Base-by-base conservation (phyloP, 2,888 invertebrate species). In the Pyrrhosoma nymphula region DNA sequence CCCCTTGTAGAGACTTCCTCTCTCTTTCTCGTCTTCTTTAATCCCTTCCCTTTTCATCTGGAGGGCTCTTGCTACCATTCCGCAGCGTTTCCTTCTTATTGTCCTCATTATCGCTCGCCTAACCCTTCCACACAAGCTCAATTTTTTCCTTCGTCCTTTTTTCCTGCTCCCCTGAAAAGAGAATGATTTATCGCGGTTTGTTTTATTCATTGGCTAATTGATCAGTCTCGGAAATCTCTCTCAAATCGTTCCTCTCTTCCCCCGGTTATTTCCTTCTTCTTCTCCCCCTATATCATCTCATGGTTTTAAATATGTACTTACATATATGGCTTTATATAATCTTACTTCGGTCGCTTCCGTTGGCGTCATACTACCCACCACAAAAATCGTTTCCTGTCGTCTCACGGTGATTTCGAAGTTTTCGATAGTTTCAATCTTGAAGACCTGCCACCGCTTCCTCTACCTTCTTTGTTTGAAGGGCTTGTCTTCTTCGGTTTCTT, bases 161-260 rank as follows among this genome's bases (percentile, higher is more conserved):
- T 18, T 35, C 35, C 82, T 82, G 30, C 30, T 16, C 82, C 16
- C 16, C 35, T 30, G 35, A 82, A 82, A 35, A 82, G 82, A 35
- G 82, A 82, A 82, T 82, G 82, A 82, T 82, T 82, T 82, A 82
- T 82, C 82, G 82, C 35, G 30, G 82, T 82, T 30, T 82, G 82
- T 82, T 82, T 82, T 82, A 82, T 82, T 82, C 82, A 82, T 82
- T 82, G 82, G 82, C 82, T 82, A 82, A 82, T 82, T 82, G 82
- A 82, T 82, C 82, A 82, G 82, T 82, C 82, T 82, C 35, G 82
- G 82, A 18, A 82, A 82, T 82, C 82, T 82, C 82, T 35, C 35
- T 30, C 82, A 82, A 82, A 82, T 82, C 82, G 82, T 82, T 16
- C 82, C 82, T 82, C n/a, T 10, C 82, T n/a, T 69, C 82, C 14